These are phyloP conservation scores for Melitaea cinxia DNA, from an alignment of 1,140 invertebrate genomes.

Conservation along the genomic window DNA sequence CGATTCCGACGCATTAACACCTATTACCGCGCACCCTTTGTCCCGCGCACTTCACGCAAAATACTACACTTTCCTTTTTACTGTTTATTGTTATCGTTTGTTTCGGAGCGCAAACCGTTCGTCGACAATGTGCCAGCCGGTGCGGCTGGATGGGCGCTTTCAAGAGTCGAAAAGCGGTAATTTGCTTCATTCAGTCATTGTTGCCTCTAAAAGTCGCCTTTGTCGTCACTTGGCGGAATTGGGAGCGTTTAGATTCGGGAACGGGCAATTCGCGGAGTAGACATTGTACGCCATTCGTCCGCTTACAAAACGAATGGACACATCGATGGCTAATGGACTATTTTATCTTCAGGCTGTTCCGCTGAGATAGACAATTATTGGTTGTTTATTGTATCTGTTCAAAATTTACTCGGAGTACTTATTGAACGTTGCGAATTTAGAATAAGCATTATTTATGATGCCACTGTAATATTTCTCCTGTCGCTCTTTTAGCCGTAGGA, in stretches of 20 bases:
- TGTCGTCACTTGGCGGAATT: conserved; percentile 74
- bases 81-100: conserved; percentile 78
- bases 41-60: conserved; percentile 67
- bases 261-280: conserved; percentile 69
- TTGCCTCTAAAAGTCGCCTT: conserved; percentile 74
- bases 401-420: too few relatives aligned
- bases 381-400: too few relatives aligned
- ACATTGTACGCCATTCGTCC: conserved; percentile 51
- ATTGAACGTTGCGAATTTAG: too few relatives aligned
- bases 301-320: conserved; percentile 9
- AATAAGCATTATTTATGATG: too few relatives aligned
- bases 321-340: conserved; percentile 61
- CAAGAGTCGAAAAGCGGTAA: conserved; percentile 77
- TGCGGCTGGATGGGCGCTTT: conserved; percentile 71
- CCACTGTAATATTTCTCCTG: too few relatives aligned
- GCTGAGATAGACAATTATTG: too few relatives aligned
- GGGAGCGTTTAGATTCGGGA: conserved; percentile 76
- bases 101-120: conserved; percentile 75
- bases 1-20: conserved; percentile 73
- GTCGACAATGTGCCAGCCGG: conserved; percentile 63
- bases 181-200: conserved; percentile 77
- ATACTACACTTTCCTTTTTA: conserved; percentile 79
- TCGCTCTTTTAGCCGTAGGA: too few relatives aligned
- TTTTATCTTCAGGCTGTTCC: conserved; percentile 35
- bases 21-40: conserved; percentile 68